Evolutionary conservation across 30 jellyfish, hydroid and myxozoan species (phyloP).

Genomic region (Pelagia noctiluca): DNA sequence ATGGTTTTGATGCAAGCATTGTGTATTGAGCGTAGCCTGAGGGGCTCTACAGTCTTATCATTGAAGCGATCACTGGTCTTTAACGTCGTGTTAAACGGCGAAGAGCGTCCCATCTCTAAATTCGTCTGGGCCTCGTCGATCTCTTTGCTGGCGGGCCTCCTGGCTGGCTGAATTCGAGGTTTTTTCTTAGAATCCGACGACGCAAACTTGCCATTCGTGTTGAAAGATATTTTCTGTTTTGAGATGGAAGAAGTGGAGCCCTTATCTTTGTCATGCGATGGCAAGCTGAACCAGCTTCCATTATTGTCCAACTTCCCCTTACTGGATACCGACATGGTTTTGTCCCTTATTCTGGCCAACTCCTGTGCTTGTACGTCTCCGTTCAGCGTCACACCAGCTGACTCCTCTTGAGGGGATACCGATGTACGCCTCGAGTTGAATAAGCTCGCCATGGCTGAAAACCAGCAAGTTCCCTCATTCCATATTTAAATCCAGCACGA

Average conservation of each 20-base stretch:
- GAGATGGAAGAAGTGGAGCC: constrained; percentile 28
- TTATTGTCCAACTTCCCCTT: constrained; percentile 56
- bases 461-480: no score
- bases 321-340: constrained; percentile 47
- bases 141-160: constrained; percentile 53
- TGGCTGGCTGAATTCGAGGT: constrained; percentile 29
- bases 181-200: constrained; percentile 57
- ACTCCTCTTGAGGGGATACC: constrained; percentile 84
- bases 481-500: no score
- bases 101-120: constrained; percentile 55
- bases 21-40: constrained; percentile 64
- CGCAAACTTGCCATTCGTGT: constrained; percentile 26
- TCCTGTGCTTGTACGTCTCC: constrained; percentile 65
- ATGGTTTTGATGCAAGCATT: constrained; percentile 82
- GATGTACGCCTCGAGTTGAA: constrained; percentile 81
- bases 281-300: constrained; percentile 70
- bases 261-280: constrained; percentile 66
- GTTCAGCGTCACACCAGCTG: constrained; percentile 70
- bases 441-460: constrained; percentile 76
- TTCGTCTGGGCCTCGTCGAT: constrained; percentile 60
- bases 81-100: constrained; percentile 13
- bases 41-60: constrained; percentile 64
- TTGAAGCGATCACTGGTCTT: constrained; percentile 60
- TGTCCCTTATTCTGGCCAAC: constrained; percentile 35
- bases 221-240: constrained; percentile 36